Evolutionary conservation across 2,797 vertebrate species (phyloP).

Genomic region (Phrynocephalus vlangalii): DNA sequence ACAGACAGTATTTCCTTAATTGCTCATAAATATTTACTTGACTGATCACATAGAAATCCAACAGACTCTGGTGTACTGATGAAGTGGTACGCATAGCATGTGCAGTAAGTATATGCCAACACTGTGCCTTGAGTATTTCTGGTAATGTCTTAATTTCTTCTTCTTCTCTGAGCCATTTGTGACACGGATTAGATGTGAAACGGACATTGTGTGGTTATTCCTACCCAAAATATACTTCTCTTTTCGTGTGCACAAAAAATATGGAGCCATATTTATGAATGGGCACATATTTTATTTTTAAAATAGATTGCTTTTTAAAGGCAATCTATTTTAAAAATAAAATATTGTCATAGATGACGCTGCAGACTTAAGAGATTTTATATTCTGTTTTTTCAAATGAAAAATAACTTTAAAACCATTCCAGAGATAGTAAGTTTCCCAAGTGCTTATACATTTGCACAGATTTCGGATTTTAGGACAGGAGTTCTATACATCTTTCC

Average conservation of each 20-base stretch:
- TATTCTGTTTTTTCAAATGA: neutral
- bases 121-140: neutral
- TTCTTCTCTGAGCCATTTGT: too few species aligned
- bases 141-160: too few species aligned
- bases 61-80: conserved; percentile 54
- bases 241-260: too few species aligned
- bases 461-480: neutral
- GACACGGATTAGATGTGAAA: too few species aligned
- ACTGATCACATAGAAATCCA: conserved; percentile 52
- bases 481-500: neutral
- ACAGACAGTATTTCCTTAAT: conserved; percentile 64
- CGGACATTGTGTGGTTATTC: too few species aligned
- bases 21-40: conserved; percentile 59
- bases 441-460: neutral
- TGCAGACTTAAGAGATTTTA: neutral
- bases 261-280: too few species aligned
- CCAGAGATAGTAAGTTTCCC: neutral
- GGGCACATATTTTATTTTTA: too few species aligned
- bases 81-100: neutral
- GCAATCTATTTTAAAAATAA: too few species aligned
- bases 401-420: neutral
- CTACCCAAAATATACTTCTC: too few species aligned
- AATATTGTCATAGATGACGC: neutral
- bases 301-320: too few species aligned
- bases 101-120: neutral